Base-by-base conservation (phyloP, 2,888 invertebrate genomes). In the Salpingus planirostris region DNA sequence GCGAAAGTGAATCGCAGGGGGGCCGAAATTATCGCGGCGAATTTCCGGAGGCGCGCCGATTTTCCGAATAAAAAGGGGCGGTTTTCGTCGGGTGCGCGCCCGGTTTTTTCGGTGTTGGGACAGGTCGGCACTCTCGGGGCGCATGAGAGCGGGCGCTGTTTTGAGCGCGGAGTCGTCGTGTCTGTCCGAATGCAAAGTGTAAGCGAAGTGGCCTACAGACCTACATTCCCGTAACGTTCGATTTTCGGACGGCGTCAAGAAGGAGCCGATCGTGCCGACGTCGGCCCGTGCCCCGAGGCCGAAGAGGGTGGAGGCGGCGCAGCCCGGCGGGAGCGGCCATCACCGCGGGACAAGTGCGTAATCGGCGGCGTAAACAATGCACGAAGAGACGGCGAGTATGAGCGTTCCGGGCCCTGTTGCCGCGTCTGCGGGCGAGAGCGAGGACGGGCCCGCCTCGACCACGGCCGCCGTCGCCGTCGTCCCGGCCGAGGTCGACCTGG, bases 131-230 rank as follows among this genome's bases (percentile, higher is more conserved):
- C 67, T 70, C 27, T 18, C 24, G 3, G 15, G 25, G 27, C 31
- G 43, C 70, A 74, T 74, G 74, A 73, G 69, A 65, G 68, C 67
- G 68, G 78, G 71, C 69, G 70, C 68, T 74, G 67, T 66, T 71
- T 76, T 78, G 79, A 78, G 69, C 73, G 68, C 67, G 36, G 65
- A n/a, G n/a, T n/a, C 76, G 77, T 77, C 69, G 73, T 73, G 76
- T 76, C 76, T 74, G 75, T 76, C 75, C 73, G 73, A 76, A 75
- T 78, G 78, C 75, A 77, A 75, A 78, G 80, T 80, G 78, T 79
- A 80, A 79, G 80, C 78, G 78, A 78, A 80, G 80, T 83, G 83
- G 80, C 83, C 83, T 80, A 83, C 76, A 82, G 81, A 83, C 83
- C 83, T 82, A 83, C 80, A 81, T 83, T 80, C 71, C 69, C 70